These are phyloP conservation scores for Dinocampus coccinellae DNA, from an alignment of 2,888 invertebrate species.

Conservation along the genomic window DNA sequence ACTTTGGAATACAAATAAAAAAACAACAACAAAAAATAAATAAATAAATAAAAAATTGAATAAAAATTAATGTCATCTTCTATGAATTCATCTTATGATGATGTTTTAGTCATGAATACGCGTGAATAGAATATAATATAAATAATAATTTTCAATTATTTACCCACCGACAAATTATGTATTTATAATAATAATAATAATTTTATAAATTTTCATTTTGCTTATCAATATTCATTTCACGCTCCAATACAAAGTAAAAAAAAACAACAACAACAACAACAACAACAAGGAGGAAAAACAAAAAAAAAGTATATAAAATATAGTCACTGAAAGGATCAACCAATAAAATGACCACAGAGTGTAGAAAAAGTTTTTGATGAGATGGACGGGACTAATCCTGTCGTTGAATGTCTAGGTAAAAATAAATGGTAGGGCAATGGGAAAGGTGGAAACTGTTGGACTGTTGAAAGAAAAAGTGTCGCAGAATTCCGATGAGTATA, in stretches of 20 bases:
- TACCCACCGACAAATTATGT: conserved; percentile 1
- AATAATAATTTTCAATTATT: neutral
- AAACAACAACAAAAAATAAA: neutral
- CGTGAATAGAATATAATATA: neutral
- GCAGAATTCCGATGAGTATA: conserved; percentile 18
- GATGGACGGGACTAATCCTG: neutral
- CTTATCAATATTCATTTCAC: conserved; percentile 13
- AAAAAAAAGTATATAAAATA: too few relatives aligned
- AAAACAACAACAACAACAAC: too few relatives aligned
- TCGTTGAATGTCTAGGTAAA: neutral
- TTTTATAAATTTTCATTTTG: neutral
- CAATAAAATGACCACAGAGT: neutral
- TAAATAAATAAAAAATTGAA: neutral
- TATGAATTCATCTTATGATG: neutral
- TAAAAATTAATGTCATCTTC: neutral
- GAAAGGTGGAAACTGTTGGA: neutral
- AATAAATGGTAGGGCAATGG: neutral
- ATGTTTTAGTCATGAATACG: neutral
- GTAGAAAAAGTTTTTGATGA: neutral
- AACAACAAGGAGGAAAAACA: too few relatives aligned
- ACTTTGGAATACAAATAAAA: too few relatives aligned
- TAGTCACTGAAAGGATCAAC: neutral
- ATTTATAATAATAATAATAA: neutral
- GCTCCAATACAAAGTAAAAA: neutral
- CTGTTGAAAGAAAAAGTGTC: conserved; percentile 16